Percentiles rank a stretch among this genome's conserved stretches.
These are phyloP conservation scores for Lycodopsis pacificus DNA, from an alignment of 2,797 vertebrate species.

Conservation along the genomic window DNA sequence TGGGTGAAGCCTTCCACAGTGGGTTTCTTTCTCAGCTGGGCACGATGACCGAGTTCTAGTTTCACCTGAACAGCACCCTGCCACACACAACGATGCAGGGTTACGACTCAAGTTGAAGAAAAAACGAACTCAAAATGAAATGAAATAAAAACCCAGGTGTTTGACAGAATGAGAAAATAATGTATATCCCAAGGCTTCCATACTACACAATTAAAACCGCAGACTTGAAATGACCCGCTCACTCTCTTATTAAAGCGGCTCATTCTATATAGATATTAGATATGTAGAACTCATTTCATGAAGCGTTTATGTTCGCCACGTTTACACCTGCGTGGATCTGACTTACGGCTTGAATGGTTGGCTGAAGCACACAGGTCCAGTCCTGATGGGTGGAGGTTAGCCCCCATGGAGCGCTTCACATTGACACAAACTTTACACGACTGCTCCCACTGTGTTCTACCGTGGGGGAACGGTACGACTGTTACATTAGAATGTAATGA, in stretches of 20 bases:
- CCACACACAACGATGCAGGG: background rate
- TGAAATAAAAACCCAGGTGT: background rate
- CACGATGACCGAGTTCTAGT: constrained; percentile 97
- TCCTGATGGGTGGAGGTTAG: background rate
- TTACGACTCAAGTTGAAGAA: background rate
- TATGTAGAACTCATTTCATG: background rate
- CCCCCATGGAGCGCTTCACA: too few relatives aligned
- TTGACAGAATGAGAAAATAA: background rate
- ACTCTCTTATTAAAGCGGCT: background rate
- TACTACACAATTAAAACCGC: background rate
- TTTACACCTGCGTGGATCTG: background rate
- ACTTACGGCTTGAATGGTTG: background rate
- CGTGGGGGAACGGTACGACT: too few relatives aligned
- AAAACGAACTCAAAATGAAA: background rate
- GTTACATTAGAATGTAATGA: background rate
- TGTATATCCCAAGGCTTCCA: background rate
- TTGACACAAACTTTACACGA: constrained; percentile 4
- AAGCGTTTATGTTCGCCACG: background rate
- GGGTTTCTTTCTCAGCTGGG: constrained; percentile 97
- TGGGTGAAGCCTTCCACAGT: constrained; percentile 98
- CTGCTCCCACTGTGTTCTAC: background rate
- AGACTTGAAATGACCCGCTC: background rate
- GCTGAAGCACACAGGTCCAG: background rate
- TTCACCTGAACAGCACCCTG: constrained; percentile 99
- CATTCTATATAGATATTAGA: too few relatives aligned